Conservation (phyloP, 2,797 vertebrate genomes). For the Vultur gryphus region DNA sequence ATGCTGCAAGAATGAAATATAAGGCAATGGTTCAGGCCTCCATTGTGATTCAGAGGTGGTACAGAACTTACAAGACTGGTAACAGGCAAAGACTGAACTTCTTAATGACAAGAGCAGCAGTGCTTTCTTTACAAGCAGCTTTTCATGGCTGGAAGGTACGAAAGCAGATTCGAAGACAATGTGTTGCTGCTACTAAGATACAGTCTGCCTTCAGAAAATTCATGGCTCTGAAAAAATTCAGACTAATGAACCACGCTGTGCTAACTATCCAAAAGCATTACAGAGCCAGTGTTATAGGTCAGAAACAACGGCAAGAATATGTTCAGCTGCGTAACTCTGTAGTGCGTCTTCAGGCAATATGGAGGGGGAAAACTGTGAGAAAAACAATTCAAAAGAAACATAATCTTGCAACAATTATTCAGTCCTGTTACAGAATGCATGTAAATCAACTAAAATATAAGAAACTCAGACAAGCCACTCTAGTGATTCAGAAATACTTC, state of each 20-base stretch:
- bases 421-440: slow-evolving; percentile 79
- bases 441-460: slow-evolving; percentile 65
- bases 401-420: slow-evolving; percentile 77
- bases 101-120: slow-evolving; percentile 70
- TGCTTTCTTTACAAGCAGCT: slow-evolving; percentile 78
- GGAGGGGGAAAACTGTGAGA: slow-evolving; percentile 79
- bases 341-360: slow-evolving; percentile 78
- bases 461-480: slow-evolving; percentile 65
- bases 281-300: slow-evolving; percentile 72
- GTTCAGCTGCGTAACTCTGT: slow-evolving; percentile 42
- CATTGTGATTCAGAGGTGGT: slow-evolving; percentile 83
- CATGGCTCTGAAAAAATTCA: slow-evolving; percentile 66
- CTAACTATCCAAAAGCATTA: slow-evolving; percentile 76
- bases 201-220: slow-evolving; percentile 80
- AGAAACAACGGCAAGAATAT: slow-evolving; percentile 65
- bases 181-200: slow-evolving; percentile 75
- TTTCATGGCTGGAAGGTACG: slow-evolving; percentile 78
- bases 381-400: slow-evolving; percentile 61
- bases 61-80: slow-evolving; percentile 67
- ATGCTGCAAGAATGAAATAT: slow-evolving; percentile 63
- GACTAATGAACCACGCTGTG: slow-evolving; percentile 56
- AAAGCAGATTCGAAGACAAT: slow-evolving; percentile 57
- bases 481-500: slow-evolving; percentile 78
- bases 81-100: slow-evolving; percentile 67
- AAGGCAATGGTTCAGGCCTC: slow-evolving; percentile 61